Conservation (phyloP, 2,888 invertebrate species). For the Heliconius ismenius region DNA sequence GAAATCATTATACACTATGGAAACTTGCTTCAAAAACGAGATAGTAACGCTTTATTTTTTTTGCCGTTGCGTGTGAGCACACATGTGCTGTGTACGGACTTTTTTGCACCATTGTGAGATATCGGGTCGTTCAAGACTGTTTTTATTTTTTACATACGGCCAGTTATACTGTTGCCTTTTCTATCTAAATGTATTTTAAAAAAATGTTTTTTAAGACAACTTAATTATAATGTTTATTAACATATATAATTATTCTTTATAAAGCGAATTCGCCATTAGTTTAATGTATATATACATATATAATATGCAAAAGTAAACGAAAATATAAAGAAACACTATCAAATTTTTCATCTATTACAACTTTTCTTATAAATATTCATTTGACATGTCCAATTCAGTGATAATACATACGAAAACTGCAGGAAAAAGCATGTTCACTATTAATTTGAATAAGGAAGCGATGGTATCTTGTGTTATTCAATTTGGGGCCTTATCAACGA, state of each 20-base stretch:
- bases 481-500: conserved; percentile 52
- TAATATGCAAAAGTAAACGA: not conserved
- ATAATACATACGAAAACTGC: conserved; percentile 60
- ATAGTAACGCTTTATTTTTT: conserved; percentile 55
- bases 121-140: conserved; percentile 54
- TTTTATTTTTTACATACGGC: conserved; percentile 53
- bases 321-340: not conserved
- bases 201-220: not conserved
- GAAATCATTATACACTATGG: conserved; percentile 33
- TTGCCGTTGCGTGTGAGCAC: conserved; percentile 71
- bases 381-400: conserved; percentile 33
- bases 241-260: not conserved
- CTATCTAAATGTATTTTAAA: not conserved
- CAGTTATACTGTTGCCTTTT: no score
- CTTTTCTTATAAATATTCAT: not conserved
- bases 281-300: not conserved
- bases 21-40: conserved; percentile 39
- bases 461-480: conserved; percentile 41
- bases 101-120: conserved; percentile 58
- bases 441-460: conserved; percentile 58
- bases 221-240: not conserved
- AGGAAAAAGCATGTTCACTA: conserved; percentile 66
- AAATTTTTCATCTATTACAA: not conserved
- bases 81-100: conserved; percentile 57
- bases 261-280: not conserved